Evolutionary conservation across 2,113 vertebrate species (phyloP), one percentile per base, ranked within the genome.

Genomic region (Lepisosteus osseus): DNA sequence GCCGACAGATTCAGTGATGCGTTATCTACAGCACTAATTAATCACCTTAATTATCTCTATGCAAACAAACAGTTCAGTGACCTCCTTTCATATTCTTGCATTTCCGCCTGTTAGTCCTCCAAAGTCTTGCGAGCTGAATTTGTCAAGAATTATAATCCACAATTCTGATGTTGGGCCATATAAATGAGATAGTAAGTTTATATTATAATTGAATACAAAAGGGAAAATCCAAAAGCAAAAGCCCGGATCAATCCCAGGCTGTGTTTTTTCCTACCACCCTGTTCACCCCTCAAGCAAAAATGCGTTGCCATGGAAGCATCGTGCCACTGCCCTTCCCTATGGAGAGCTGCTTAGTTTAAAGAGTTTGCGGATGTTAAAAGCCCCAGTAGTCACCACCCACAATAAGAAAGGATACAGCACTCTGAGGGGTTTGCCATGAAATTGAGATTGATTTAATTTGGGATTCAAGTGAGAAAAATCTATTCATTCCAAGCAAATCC

Each of bases 1-100:
- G 9, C 5, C 9, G 47, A 51, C 9, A 9, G 47, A 6, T 63
- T 41, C 51, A 55, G 15, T 13, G 17, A 29, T 68, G 67, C 40
- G 67, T 55, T 55, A 55, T 41, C 40, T 15, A 13, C 13, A 42
- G 3, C 13, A 44, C 47, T 70, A 51, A 79, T 83, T 70, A 77
- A 78, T 79, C 67, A 61, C 63, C 76, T 78, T 79, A 80, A 81
- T 80, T 78, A 71, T 56, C 70, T 42, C 65, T 65, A 51, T 51
- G 47, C 47, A 68, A 77, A 77, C 72, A 70, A 71, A 67, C 11
- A 74, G 79, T 56, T 57, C 15, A 74, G 63, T 59, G 69, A 79
- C 78, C 57, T 15, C 69, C 79, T 77, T 75, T 73, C 17, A 40
- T 65, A 29, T 29, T 51, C 9, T 6, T 51, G 9, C 47, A 51